These are phyloP conservation scores for Calidris pugnax DNA, from an alignment of 2,113 vertebrate species.

Conservation along the genomic window DNA sequence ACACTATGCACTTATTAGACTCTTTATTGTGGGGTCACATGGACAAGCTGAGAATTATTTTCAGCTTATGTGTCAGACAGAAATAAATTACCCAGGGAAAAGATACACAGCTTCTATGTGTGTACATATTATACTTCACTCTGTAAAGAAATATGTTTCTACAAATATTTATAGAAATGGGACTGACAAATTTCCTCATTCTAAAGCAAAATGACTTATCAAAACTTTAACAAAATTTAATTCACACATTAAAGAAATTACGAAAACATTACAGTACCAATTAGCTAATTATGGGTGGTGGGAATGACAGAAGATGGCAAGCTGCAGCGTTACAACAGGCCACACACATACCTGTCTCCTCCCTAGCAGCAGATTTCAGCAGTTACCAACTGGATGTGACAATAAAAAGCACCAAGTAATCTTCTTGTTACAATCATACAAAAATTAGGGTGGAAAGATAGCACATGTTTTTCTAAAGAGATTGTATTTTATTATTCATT, in stretches of 20 bases:
- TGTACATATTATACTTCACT: background rate
- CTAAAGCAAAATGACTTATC: background rate
- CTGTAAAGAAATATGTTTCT: background rate
- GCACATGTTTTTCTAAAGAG: slow-evolving; percentile 19
- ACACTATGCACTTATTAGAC: background rate
- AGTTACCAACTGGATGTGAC: background rate
- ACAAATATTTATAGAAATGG: background rate
- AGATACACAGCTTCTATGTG: background rate
- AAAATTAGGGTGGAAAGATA: slow-evolving; percentile 15
- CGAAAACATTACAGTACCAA: background rate
- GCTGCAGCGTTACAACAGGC: background rate
- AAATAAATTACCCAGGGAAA: background rate
- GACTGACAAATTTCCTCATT: background rate
- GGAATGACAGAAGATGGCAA: background rate
- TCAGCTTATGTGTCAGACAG: background rate
- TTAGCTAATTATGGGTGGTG: background rate
- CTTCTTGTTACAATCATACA: background rate
- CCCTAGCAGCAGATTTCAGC: background rate
- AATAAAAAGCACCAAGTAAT: slow-evolving; percentile 24
- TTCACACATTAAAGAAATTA: background rate
- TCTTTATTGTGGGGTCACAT: background rate
- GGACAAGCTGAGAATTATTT: background rate
- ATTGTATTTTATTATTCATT: slow-evolving; percentile 19
- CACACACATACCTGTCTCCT: background rate
- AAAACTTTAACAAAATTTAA: background rate